phyloP scores from a whole-genome alignment of 2,113 vertebrate genomes.

The Ochotona princeps region DNA sequence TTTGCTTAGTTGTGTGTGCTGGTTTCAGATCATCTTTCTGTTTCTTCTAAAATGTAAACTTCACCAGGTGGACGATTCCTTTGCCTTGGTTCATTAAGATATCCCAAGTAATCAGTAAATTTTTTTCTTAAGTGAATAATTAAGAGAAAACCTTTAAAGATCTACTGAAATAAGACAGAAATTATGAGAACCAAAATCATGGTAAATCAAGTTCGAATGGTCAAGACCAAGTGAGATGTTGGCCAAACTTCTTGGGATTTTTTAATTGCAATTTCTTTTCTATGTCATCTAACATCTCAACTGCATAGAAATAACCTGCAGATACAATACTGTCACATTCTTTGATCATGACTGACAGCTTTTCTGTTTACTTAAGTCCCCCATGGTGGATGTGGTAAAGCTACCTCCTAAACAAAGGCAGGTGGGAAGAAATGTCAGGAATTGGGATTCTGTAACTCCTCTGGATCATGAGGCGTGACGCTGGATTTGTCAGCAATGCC shows the following conservation, averaged over 20 bases:
- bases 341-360: neutral
- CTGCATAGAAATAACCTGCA: neutral
- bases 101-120: neutral
- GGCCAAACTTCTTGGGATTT: neutral
- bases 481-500: neutral
- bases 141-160: neutral
- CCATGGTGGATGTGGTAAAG: neutral
- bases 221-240: neutral
- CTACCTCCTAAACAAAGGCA: fast-evolving
- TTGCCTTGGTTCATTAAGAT: neutral
- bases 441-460: neutral
- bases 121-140: neutral
- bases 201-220: neutral
- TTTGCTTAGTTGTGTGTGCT: neutral
- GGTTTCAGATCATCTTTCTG: neutral
- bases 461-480: neutral
- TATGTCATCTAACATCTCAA: neutral
- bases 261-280: neutral
- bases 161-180: neutral
- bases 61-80: neutral
- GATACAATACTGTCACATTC: neutral
- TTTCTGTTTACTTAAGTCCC: neutral
- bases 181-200: neutral
- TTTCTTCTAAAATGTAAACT: neutral
- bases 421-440: neutral